Conservation (phyloP, 2,888 invertebrate genomes). For the Adela reaumurella region DNA sequence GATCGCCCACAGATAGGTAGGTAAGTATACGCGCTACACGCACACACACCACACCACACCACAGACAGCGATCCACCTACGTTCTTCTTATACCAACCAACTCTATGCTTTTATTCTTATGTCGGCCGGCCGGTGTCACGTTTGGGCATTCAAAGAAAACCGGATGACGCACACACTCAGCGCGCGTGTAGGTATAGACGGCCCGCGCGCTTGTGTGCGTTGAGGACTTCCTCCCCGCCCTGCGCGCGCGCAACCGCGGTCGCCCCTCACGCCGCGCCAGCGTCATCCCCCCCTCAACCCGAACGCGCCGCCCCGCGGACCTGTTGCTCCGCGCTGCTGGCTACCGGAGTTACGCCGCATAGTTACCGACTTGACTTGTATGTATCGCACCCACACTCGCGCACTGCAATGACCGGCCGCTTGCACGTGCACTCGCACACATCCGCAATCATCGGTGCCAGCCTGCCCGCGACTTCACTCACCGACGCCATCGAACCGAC, state of each 20-base stretch:
- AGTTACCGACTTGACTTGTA: slow-evolving; percentile 30
- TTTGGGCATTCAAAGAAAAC: slow-evolving; percentile 24
- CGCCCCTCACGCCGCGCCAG: slow-evolving; percentile 29
- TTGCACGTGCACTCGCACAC: neutral
- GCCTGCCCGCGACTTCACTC: no score
- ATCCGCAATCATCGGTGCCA: no score
- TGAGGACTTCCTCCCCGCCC: slow-evolving; percentile 50
- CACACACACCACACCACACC: slow-evolving; percentile 20
- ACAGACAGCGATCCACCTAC: slow-evolving; percentile 20
- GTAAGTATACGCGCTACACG: neutral
- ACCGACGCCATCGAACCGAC: no score
- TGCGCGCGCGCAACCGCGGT: slow-evolving; percentile 26
- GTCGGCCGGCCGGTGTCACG: neutral
- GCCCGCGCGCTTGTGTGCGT: slow-evolving; percentile 37
- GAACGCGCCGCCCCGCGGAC: slow-evolving; percentile 46
- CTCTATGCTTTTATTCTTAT: neutral
- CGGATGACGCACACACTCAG: slow-evolving; percentile 44
- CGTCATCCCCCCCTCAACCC: slow-evolving; percentile 34
- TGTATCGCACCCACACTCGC: neutral
- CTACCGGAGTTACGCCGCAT: slow-evolving; percentile 58
- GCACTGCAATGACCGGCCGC: neutral
- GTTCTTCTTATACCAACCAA: neutral
- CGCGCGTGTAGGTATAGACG: neutral
- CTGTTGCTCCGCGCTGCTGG: slow-evolving; percentile 37
- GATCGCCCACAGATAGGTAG: slow-evolving; percentile 32